Conservation (phyloP, 2,797 vertebrate species). For the Xyrichtys novacula region DNA sequence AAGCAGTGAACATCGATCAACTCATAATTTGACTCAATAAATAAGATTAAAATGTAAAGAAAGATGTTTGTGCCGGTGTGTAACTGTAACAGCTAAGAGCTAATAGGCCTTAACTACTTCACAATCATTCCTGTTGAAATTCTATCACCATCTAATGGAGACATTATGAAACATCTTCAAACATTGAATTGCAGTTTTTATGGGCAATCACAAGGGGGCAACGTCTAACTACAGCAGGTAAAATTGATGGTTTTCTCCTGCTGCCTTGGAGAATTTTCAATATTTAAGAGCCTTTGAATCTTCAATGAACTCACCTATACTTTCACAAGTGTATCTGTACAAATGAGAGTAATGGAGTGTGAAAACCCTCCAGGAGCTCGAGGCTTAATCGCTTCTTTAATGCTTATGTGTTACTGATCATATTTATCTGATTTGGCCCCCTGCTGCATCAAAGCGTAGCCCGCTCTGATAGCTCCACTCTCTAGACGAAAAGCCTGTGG, state of each 20-base stretch:
- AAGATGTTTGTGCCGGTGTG: not conserved
- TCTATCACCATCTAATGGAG: conserved; percentile 22
- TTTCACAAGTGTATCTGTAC: conserved; percentile 7
- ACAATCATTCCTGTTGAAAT: conserved; percentile 8
- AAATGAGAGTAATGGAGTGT: conserved; percentile 31
- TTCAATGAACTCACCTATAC: conserved; percentile 21
- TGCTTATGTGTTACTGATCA: conserved; percentile 54
- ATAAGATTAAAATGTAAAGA: not conserved
- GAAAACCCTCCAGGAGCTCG: conserved; percentile 17
- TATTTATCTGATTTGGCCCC: conserved; percentile 67
- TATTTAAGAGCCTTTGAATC: conserved; percentile 25
- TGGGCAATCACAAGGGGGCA: conserved; percentile 75
- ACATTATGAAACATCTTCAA: conserved; percentile 26
- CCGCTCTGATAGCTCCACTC: conserved; percentile 42
- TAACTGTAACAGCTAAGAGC: conserved; percentile 4
- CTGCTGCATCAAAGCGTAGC: conserved; percentile 53
- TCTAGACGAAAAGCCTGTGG: conserved; percentile 54
- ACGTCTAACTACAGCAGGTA: conserved; percentile 59
- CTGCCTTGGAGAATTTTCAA: conserved; percentile 28
- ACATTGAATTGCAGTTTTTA: conserved; percentile 66
- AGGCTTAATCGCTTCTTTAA: conserved; percentile 39
- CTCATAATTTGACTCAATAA: not conserved
- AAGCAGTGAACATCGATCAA: not conserved
- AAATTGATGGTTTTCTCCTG: conserved; percentile 25
- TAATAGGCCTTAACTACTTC: conserved; percentile 10